Evolutionary conservation across 1,140 invertebrate species (phyloP), one percentile per base, ranked within the genome.

Genomic region (Camponotus floridanus): DNA sequence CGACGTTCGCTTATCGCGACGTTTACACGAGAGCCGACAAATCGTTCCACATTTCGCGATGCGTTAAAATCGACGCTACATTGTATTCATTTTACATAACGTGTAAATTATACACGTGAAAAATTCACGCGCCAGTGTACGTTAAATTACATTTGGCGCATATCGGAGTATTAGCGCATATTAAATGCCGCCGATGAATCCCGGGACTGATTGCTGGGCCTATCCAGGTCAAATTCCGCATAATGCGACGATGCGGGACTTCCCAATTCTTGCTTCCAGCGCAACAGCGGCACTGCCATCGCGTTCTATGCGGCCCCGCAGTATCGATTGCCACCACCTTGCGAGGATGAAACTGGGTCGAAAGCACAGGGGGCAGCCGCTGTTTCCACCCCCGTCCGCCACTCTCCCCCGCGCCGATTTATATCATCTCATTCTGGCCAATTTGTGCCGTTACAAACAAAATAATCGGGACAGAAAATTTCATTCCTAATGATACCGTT

Each of bases 271-370:
- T 11, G 51, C 55, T 86, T 76, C 70, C 59, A 36, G 57, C 73
- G 31, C 71, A 65, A 64, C 31, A 61, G n/a, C 13, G 59, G 61
- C 88, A 83, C 62, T 88, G 51, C 59, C 31, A 83, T 78, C 74
- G 51, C 39, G 71, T 83, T 83, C 68, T 45, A 33, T 45, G 70
- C 57, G 45, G 48, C 73, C 85, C 88, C 81, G 64, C 84, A 78
- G 74, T 94, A 95, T 95, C 94, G 94, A 94, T 94, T 94, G 91
- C 92, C 91, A 92, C 61, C 78, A 86, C 76, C 62, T 86, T 84
- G 90, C 88, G 67, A 92, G 92, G 92, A 86, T 92, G 91, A 94
- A 95, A 95, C 93, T 95, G 88, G 94, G 94, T 95, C 94, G 94
- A 94, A 94, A 94, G 83, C 89, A 70, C 61, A 62, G 61, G 80